Percentiles rank a stretch among this genome's conserved stretches.
These are phyloP conservation scores for Acyrthosiphon pisum DNA, from an alignment of 1,140 invertebrate species.

Conservation along the genomic window DNA sequence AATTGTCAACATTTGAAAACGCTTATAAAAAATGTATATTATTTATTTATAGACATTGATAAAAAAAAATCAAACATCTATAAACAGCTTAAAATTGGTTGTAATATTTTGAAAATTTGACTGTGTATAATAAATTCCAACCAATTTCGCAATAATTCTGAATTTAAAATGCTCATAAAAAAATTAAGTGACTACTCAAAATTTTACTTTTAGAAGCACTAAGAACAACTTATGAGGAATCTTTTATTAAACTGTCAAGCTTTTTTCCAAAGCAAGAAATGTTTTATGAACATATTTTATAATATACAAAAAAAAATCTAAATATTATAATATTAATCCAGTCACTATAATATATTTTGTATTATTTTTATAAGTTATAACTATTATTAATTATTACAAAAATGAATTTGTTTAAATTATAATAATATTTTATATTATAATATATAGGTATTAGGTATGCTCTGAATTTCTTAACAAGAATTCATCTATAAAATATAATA, in stretches of 20 bases:
- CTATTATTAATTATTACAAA: neutral
- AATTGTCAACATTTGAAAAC: neutral
- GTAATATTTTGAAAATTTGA: too few relatives aligned
- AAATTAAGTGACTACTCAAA: neutral
- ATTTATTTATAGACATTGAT: neutral
- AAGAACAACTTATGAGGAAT: neutral
- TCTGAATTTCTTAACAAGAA: neutral
- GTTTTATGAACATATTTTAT: neutral
- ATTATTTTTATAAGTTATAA: neutral
- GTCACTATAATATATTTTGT: neutral
- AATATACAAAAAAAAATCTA: neutral
- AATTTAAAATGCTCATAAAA: neutral
- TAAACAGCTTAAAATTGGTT: too few relatives aligned
- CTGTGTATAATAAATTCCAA: too few relatives aligned
- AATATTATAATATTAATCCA: neutral
- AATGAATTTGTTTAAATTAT: neutral
- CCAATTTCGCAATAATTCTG: neutral
- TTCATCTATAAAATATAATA: neutral
- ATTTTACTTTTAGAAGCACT: neutral
- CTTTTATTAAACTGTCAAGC: too few relatives aligned
- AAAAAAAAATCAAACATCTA: neutral
- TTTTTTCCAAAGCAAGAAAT: too few relatives aligned
- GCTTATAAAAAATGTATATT: neutral
- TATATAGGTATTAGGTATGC: too few relatives aligned
- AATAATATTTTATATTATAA: neutral